Evolutionary conservation across 2,888 invertebrate genomes (phyloP), one percentile per base, ranked within the genome.

Genomic region (Agriopis marginaria): DNA sequence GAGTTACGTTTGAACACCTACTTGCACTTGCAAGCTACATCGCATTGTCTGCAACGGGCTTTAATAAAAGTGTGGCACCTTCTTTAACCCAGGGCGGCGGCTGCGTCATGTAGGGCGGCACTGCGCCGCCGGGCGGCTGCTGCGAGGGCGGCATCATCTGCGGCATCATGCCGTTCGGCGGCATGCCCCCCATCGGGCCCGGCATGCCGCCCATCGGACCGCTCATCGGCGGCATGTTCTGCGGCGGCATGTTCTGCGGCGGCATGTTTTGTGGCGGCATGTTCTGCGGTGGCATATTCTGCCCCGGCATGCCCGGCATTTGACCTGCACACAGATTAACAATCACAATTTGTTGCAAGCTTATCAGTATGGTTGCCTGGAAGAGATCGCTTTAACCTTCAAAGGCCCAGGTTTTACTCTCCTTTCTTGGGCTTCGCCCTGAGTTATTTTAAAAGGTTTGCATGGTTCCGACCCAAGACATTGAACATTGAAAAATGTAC

Each of bases 71-170:
- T 32, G 47, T 5, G 85, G 83, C 17, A 90, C 90, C 84, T 0
- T 91, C 91, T 47, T 92, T 92, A 0, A 85, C 78, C 93, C 93
- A 93, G 0, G 92, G 91, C 14, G 92, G 92, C 0, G 91, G 92
- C 45, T 92, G 91, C 1, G 82, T 81, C 89, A 92, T 89, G 77
- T 84, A 93, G 0, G 90, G 89, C 3, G 83, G 84, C 58, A 94
- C 94, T 5, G 62, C 42, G 53, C 62, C 51, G 17, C 63, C 54
- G 55, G 60, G 54, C 56, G 61, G 63, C 63, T 23, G 66, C 44
- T 53, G 59, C 71, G 69, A 49, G 45, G 72, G 79, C 65, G 74
- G 72, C 71, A 73, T 81, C 70, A 77, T 79, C n/a, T 69, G 75
- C n/a, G 75, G 76, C 74, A 80, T 80, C 84, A 77, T 66, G 50